phyloP scores from a whole-genome alignment of 2,797 vertebrate genomes.

The Valencia hispanica region DNA sequence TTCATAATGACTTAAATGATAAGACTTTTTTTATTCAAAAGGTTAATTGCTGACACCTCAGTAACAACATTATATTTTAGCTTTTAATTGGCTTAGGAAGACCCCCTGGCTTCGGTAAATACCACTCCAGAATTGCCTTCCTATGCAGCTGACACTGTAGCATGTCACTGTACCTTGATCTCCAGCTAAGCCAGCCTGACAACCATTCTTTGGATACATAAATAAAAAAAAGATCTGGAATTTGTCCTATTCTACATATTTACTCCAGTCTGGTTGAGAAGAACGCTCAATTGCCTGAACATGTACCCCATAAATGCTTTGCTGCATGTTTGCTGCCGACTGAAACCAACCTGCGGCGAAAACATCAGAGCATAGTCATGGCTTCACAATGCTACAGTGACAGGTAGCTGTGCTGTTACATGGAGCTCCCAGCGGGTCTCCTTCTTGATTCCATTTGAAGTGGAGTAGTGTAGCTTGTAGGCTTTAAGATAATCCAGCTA shows the following conservation, averaged over 20 bases:
- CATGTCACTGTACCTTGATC: neutral
- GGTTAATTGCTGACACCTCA: neutral
- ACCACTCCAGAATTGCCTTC: neutral
- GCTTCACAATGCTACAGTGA: constrained; percentile 1
- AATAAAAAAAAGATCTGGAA: neutral
- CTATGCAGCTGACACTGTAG: neutral
- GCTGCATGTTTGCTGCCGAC: neutral
- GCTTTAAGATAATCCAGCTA: constrained; percentile 21
- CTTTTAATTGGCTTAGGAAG: neutral
- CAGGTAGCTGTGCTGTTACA: neutral
- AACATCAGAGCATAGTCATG: neutral
- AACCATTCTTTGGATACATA: neutral
- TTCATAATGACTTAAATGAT: neutral
- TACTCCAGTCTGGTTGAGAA: neutral
- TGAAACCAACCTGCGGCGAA: neutral
- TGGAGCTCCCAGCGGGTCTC: neutral
- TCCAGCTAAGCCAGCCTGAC: neutral
- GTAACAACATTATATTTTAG: neutral
- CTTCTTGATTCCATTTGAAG: constrained; percentile 1
- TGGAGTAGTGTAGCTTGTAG: constrained; percentile 3
- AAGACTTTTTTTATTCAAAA: neutral
- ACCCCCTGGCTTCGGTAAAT: neutral
- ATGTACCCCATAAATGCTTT: neutral
- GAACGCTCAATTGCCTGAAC: neutral
- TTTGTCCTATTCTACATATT: neutral